Percentiles rank a stretch among this genome's conserved stretches.
These are phyloP conservation scores for Gavialis gangeticus DNA, from an alignment of 2,113 vertebrate species.

Conservation along the genomic window DNA sequence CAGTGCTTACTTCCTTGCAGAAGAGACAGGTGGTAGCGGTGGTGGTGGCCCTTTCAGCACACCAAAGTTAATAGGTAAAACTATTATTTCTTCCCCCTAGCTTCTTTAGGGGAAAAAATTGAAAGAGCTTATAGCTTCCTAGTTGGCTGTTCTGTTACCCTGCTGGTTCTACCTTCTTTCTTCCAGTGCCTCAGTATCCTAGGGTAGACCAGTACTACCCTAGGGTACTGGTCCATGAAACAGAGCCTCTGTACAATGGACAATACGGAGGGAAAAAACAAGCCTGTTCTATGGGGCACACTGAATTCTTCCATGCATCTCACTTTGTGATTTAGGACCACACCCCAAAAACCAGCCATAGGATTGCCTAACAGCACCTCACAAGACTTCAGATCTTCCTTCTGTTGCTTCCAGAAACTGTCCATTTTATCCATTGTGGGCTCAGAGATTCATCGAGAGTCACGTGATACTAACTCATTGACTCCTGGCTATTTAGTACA, in stretches of 20 bases:
- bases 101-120: neutral
- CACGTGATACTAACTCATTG: neutral
- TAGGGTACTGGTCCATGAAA: no score
- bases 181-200: neutral
- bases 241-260: no score
- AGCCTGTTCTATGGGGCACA: accelerated
- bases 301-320: neutral
- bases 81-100: no score
- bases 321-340: neutral
- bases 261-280: neutral
- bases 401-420: neutral
- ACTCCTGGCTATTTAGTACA: neutral
- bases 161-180: neutral
- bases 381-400: neutral
- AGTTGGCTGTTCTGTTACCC: neutral
- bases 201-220: neutral
- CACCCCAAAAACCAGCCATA: neutral
- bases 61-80: neutral
- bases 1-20: no score
- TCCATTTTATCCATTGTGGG: accelerated
- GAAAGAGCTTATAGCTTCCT: neutral
- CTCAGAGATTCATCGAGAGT: neutral
- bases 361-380: constrained; percentile 41
- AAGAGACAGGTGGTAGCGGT: no score
- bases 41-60: neutral